A percentile compares a stretch with the other conserved stretches of the same genome.
Evolutionary conservation across 2,113 vertebrate species (phyloP).

Genomic region (Phalacrocorax brasilianus): DNA sequence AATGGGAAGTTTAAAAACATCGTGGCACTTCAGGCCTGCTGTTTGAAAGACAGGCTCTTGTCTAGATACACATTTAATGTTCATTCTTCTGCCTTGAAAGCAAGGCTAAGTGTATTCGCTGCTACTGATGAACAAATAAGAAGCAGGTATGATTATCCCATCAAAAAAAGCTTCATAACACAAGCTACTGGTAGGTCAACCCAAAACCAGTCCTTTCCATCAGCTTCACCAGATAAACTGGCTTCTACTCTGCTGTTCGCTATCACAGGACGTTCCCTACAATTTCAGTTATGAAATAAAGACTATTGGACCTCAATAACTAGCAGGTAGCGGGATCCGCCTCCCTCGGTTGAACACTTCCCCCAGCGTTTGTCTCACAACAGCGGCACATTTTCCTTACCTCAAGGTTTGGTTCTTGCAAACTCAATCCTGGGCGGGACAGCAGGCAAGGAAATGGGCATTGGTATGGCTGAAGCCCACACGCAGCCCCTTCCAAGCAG

Average conservation of each 20-base stretch:
- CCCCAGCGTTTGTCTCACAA: background rate
- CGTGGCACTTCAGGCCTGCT: background rate
- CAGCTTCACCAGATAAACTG: background rate
- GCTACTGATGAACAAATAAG: background rate
- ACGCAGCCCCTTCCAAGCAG: background rate
- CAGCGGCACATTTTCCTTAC: background rate
- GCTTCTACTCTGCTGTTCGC: background rate
- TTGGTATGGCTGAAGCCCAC: accelerated
- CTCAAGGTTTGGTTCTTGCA: background rate
- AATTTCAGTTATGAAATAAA: background rate
- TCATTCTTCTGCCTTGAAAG: background rate
- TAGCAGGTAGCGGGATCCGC: background rate
- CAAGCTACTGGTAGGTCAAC: background rate
- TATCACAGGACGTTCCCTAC: background rate
- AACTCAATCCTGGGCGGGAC: background rate
- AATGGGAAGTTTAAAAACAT: background rate
- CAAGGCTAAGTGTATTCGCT: background rate
- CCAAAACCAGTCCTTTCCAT: background rate
- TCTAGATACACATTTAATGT: background rate
- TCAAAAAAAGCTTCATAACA: background rate
- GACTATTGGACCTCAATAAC: background rate
- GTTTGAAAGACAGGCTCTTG: background rate
- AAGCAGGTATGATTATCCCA: background rate
- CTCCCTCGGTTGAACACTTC: background rate
- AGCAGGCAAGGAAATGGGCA: background rate